Conservation (phyloP, 2,113 vertebrate genomes). For the Barnardius zonarius region DNA sequence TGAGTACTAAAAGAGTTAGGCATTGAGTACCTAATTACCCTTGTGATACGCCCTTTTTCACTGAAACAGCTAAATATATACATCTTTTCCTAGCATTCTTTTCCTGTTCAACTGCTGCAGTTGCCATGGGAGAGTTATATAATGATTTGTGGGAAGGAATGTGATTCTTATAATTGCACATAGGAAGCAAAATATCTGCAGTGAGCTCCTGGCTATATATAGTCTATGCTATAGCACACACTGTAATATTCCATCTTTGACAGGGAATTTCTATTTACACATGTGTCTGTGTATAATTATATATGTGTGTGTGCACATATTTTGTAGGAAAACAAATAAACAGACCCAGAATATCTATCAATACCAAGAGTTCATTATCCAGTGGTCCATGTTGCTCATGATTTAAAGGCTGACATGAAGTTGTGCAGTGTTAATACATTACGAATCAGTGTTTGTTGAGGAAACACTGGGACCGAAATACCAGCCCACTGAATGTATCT, state of each 20-base stretch:
- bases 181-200: neutral
- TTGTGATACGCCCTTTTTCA: neutral
- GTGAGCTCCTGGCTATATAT: neutral
- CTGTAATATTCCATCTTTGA: neutral
- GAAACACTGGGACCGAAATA: neutral
- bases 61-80: neutral
- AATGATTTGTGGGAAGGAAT: neutral
- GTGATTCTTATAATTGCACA: neutral
- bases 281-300: neutral
- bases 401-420: neutral
- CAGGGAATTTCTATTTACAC: neutral
- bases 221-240: neutral
- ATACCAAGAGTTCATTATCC: neutral
- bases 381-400: rapidly evolving
- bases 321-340: neutral
- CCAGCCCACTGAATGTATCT: rapidly evolving
- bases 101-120: neutral
- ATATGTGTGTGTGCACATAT: rapidly evolving
- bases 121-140: slow-evolving; percentile 26
- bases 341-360: neutral
- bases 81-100: neutral
- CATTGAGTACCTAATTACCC: neutral
- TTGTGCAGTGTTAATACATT: neutral
- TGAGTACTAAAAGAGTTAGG: neutral
- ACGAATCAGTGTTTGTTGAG: neutral